Conservation (phyloP, 2,797 vertebrate genomes). For the Neosilurus hyrtlii region DNA sequence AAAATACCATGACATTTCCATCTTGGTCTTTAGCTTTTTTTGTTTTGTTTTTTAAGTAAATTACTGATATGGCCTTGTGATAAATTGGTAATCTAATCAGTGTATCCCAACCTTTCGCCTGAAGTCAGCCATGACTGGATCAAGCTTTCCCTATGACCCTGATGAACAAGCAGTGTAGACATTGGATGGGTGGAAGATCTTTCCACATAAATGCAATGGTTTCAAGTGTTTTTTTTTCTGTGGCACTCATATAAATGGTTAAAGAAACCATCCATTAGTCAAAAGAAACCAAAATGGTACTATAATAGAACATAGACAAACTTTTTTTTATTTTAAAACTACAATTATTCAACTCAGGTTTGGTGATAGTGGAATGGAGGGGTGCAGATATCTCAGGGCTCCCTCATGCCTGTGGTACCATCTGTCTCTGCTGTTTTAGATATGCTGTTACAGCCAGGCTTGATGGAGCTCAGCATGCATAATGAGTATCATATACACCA, state of each 20-base stretch:
- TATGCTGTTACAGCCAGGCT: background rate
- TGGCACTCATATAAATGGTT: background rate
- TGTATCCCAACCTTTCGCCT: no score
- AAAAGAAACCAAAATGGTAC: background rate
- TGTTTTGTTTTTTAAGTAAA: background rate
- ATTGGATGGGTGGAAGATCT: no score
- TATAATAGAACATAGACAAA: background rate
- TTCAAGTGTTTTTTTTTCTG: background rate
- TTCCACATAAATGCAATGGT: background rate
- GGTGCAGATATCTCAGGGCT: background rate
- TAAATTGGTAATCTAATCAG: no score
- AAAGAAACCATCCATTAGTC: background rate
- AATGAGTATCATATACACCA: slow-evolving; percentile 23
- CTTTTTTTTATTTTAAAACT: background rate
- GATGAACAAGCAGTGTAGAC: no score
- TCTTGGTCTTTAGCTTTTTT: background rate
- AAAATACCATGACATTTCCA: background rate
- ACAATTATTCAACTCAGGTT: background rate
- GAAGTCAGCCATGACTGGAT: no score
- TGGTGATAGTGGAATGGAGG: background rate
- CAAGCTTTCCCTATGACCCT: no score
- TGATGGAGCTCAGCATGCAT: slow-evolving; percentile 26
- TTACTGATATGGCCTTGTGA: background rate
- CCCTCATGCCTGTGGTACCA: background rate
- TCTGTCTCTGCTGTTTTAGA: slow-evolving; percentile 18